Conservation (phyloP, 1,140 invertebrate genomes). For the Drosophila sulfurigaster region DNA sequence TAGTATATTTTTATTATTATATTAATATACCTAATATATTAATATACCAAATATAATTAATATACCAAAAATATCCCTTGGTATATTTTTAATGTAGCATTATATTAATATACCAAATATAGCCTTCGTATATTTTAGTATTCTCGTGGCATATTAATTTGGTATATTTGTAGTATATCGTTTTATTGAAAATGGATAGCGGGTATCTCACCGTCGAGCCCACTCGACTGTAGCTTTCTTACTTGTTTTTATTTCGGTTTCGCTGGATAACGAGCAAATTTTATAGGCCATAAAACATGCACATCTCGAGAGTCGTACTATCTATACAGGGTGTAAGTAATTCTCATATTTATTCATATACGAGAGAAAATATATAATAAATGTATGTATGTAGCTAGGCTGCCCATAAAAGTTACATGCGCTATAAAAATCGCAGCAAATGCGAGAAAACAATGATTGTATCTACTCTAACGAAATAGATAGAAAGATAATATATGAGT, state of each 20-base stretch:
- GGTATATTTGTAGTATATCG: too few relatives aligned
- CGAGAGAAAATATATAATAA: too few relatives aligned
- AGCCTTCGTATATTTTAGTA: too few relatives aligned
- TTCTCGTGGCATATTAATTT: too few relatives aligned
- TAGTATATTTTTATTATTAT: too few relatives aligned
- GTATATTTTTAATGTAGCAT: too few relatives aligned
- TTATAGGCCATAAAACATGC: constrained; percentile 46
- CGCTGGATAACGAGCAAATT: constrained; percentile 45
- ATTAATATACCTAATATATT: too few relatives aligned
- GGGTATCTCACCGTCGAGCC: neutral
- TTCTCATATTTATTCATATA: constrained; percentile 20
- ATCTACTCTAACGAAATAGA: neutral
- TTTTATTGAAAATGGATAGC: too few relatives aligned
- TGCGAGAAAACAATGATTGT: constrained; percentile 39
- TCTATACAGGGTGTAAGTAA: constrained; percentile 23
- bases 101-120: too few relatives aligned
- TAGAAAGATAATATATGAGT: neutral
- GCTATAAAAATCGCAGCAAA: constrained; percentile 33
- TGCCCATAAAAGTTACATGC: constrained; percentile 31
- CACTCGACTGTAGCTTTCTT: neutral
- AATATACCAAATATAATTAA: too few relatives aligned
- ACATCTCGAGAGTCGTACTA: neutral
- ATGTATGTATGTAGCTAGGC: neutral
- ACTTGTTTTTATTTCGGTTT: constrained; percentile 19
- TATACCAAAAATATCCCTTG: too few relatives aligned